Percentiles rank a stretch among this genome's conserved stretches.
phyloP scores from a whole-genome alignment of 2,113 vertebrate genomes.

The Epinephelus fuscoguttatus region DNA sequence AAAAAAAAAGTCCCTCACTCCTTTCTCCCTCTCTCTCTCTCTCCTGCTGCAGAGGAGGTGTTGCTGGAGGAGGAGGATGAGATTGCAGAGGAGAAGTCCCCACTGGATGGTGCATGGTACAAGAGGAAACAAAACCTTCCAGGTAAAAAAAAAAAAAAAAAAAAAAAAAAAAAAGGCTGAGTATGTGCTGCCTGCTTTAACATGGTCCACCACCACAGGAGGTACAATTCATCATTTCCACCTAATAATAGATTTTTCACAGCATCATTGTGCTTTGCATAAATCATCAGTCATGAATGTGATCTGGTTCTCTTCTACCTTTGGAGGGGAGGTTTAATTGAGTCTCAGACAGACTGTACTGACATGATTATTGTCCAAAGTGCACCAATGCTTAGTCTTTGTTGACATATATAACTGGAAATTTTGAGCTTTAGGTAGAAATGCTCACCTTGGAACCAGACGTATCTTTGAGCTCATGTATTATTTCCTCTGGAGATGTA shows the following conservation, averaged over 20 bases:
- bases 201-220: constrained; percentile 17
- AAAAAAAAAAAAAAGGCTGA: constrained; percentile 48
- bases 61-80: constrained; percentile 97
- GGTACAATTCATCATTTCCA: constrained; percentile 10
- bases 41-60: constrained; percentile 91
- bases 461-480: no score
- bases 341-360: not conserved
- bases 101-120: constrained; percentile 92
- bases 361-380: not conserved
- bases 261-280: not conserved
- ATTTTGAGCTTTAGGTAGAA: not conserved
- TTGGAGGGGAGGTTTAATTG: not conserved
- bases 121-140: constrained; percentile 85
- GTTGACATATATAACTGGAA: no score
- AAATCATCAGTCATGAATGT: constrained; percentile 22
- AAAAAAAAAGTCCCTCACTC: constrained; percentile 28
- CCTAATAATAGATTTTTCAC: constrained; percentile 1
- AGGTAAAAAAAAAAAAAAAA: constrained; percentile 71
- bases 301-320: not conserved
- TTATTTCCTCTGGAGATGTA: no score
- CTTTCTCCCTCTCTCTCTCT: constrained; percentile 1
- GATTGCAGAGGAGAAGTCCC: constrained; percentile 96
- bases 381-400: not conserved
- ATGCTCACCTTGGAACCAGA: no score
- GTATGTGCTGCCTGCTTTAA: constrained; percentile 37